phyloP scores from a whole-genome alignment of 1,140 invertebrate genomes.

The Triops longicaudatus region DNA sequence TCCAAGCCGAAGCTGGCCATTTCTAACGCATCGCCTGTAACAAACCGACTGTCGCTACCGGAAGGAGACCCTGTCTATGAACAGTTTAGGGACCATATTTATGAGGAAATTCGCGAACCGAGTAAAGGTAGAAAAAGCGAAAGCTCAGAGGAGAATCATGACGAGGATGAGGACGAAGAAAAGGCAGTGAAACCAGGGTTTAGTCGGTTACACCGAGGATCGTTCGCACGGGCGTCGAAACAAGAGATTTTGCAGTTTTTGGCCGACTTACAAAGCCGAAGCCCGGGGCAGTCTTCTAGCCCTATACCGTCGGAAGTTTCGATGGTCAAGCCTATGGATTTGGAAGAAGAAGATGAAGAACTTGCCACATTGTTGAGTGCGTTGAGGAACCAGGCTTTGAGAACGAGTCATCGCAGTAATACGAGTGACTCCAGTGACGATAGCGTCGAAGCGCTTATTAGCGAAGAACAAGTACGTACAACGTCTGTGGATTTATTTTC shows the following conservation, averaged over 20 bases:
- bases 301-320: slow-evolving; percentile 21
- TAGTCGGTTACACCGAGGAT: slow-evolving; percentile 20
- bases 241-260: slow-evolving; percentile 26
- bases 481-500: neutral
- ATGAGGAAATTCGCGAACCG: neutral
- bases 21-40: neutral
- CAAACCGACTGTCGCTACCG: neutral
- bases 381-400: slow-evolving; percentile 21
- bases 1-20: neutral
- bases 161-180: slow-evolving; percentile 22
- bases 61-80: slow-evolving; percentile 27
- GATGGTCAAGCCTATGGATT: neutral
- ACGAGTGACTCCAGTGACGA: slow-evolving; percentile 24
- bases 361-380: slow-evolving; percentile 21
- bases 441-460: slow-evolving; percentile 18
- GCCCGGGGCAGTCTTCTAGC: slow-evolving; percentile 17
- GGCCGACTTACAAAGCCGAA: slow-evolving; percentile 22
- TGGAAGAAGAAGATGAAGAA: slow-evolving; percentile 25
- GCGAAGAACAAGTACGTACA: neutral
- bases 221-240: slow-evolving; percentile 22
- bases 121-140: neutral
- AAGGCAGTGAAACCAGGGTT: slow-evolving; percentile 12
- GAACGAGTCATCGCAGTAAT: slow-evolving; percentile 25
- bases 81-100: neutral
- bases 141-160: neutral